Conservation (phyloP, 2,888 invertebrate genomes). For the Nephrotoma flavescens region DNA sequence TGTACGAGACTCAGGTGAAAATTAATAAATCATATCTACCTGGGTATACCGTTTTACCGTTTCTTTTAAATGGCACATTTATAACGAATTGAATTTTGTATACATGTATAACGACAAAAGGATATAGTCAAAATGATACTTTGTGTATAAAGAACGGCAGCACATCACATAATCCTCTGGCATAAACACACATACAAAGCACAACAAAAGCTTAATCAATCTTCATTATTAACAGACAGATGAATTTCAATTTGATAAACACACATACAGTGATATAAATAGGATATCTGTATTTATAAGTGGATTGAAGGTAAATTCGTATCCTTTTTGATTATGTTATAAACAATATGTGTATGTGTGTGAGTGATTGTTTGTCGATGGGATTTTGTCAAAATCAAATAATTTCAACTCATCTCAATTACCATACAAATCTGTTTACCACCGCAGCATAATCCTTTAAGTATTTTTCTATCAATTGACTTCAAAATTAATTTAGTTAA, state of each 20-base stretch:
- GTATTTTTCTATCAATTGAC: background rate
- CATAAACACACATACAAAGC: background rate
- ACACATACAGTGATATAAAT: background rate
- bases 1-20: background rate
- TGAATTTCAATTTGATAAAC: background rate
- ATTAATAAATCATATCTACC: background rate
- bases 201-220: background rate
- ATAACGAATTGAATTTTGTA: background rate
- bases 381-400: background rate
- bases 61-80: background rate
- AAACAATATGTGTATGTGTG: too few relatives aligned
- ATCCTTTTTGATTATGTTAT: background rate
- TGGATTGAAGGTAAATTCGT: background rate
- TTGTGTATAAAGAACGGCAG: background rate
- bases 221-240: background rate
- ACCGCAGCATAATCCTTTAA: background rate
- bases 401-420: background rate
- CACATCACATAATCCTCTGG: background rate
- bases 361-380: background rate
- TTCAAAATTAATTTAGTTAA: background rate
- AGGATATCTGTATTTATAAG: background rate
- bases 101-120: background rate
- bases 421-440: background rate
- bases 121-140: background rate
- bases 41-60: background rate